A percentile compares a stretch with the other conserved stretches of the same genome.
Conservation (phyloP, 2,113 vertebrate species). For the Piprites chloris region DNA sequence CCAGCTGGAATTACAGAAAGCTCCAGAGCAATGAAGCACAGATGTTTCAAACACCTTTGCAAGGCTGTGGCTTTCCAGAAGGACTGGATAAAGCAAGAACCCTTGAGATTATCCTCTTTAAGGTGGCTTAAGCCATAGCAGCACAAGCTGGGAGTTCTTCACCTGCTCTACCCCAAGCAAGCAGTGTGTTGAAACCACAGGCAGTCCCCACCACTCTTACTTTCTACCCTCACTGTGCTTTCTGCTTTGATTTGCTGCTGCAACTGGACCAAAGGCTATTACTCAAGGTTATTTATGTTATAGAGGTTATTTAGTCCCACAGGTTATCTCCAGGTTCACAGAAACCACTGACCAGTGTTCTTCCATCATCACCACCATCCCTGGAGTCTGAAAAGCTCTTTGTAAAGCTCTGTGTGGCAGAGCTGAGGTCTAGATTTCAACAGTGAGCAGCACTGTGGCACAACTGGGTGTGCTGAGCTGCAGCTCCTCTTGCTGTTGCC, state of each 20-base stretch:
- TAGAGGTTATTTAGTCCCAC: neutral
- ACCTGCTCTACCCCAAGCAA: neutral
- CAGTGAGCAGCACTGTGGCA: rapidly evolving
- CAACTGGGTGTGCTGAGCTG: neutral
- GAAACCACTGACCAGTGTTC: neutral
- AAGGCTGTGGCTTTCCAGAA: neutral
- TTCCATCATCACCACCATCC: neutral
- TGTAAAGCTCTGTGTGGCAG: neutral
- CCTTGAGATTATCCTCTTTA: neutral
- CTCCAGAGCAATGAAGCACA: neutral
- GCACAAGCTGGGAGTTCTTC: neutral
- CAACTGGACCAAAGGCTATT: neutral
- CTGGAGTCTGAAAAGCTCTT: neutral
- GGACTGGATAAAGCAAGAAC: neutral
- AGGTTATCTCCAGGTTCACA: neutral
- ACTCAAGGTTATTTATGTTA: neutral
- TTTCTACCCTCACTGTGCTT: neutral
- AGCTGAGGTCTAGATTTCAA: neutral
- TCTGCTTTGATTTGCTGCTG: neutral
- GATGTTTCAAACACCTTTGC: neutral
- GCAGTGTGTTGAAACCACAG: neutral
- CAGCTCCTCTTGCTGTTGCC: neutral
- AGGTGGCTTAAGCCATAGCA: neutral
- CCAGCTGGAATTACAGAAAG: neutral
- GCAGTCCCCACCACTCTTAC: neutral